Conservation (phyloP, 2,113 vertebrate genomes). For the Pithys albifrons region DNA sequence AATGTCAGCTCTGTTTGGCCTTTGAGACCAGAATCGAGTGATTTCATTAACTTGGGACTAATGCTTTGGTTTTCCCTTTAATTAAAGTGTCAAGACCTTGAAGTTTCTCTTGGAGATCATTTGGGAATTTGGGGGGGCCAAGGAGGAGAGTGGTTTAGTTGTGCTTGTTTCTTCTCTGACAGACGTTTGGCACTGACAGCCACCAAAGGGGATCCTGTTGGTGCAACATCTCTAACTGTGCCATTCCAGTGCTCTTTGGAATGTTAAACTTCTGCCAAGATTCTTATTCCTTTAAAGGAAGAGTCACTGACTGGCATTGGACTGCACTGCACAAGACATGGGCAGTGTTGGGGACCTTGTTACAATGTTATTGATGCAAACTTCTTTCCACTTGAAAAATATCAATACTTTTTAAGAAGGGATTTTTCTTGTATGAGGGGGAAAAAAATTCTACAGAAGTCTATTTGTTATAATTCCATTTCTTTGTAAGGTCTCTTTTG, state of each 20-base stretch:
- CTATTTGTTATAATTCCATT: background rate
- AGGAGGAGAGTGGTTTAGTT: background rate
- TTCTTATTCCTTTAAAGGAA: background rate
- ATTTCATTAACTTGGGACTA: background rate
- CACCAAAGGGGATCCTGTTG: background rate
- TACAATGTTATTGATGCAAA: fast-evolving
- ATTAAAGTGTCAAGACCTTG: background rate
- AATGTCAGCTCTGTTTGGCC: background rate
- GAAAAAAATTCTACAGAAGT: background rate
- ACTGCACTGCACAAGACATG: background rate
- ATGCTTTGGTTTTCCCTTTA: background rate
- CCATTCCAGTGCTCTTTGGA: background rate
- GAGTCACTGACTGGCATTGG: background rate
- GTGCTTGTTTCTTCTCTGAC: background rate
- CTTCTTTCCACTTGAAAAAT: background rate
- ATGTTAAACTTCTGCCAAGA: background rate
- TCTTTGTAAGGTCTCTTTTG: background rate
- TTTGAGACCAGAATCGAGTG: background rate
- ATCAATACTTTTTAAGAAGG: fast-evolving
- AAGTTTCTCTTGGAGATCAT: background rate
- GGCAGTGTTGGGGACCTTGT: background rate
- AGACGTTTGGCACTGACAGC: background rate
- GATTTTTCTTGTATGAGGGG: background rate
- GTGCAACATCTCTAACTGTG: fast-evolving
- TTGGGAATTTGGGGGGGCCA: background rate